Percentiles rank a stretch among this genome's conserved stretches.
Conservation (phyloP, 2,113 vertebrate genomes). For the Eurystomus gularis region DNA sequence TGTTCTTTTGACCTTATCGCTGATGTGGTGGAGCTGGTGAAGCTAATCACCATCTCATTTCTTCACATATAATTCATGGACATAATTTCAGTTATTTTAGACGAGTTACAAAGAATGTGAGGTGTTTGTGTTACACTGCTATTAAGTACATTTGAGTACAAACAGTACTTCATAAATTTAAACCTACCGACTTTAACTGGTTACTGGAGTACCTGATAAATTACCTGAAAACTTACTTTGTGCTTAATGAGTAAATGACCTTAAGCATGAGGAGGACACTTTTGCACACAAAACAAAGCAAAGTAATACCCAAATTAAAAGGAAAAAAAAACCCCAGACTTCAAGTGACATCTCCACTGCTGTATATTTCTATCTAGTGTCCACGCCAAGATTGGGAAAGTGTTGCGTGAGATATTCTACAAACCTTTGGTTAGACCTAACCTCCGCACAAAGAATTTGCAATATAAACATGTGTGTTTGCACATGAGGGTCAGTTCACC, state of each 20-base stretch:
- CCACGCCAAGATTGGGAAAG: not conserved
- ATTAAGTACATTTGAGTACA: not conserved
- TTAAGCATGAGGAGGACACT: not conserved
- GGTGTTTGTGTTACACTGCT: not conserved
- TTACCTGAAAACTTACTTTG: not conserved
- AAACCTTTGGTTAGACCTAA: not conserved
- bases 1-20: not conserved
- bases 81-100: not conserved
- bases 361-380: not conserved
- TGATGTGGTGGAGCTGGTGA: not conserved
- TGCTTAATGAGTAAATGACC: not conserved
- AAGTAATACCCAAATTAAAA: not conserved
- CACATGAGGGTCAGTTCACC: conserved; percentile 23
- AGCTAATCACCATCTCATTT: not conserved
- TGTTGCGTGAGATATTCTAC: not conserved
- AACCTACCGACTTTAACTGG: not conserved
- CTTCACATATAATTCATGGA: conserved; percentile 4
- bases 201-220: not conserved
- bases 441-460: conserved; percentile 37
- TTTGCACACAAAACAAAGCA: not conserved
- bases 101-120: not conserved
- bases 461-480: conserved; percentile 34
- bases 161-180: not conserved
- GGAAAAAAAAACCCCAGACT: not conserved
- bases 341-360: not conserved